Base-by-base conservation (phyloP, 2,113 vertebrate species). In the Lichenostomus cassidix region DNA sequence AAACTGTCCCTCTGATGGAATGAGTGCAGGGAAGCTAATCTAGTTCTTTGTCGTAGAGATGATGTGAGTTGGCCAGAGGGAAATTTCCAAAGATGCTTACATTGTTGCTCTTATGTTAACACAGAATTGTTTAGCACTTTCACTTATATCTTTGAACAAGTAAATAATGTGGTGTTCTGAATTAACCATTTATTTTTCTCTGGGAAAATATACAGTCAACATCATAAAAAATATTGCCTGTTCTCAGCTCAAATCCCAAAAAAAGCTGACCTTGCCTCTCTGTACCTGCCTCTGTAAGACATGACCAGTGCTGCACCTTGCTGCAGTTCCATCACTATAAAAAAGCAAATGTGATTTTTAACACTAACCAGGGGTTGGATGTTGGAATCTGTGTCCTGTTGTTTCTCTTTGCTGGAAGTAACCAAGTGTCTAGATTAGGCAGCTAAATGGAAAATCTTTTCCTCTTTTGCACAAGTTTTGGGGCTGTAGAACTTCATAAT, bases 241-340 rank as follows among this genome's bases (percentile, higher is more conserved):
- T 37, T 78, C 24, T 83, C 37, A 50, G 27, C 25, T 83, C 24
- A 25, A 62, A 82, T 33, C 11, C 25, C 16, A 20, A 28, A 42
- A 69, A 44, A 65, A 74, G 6, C 21, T 58, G 78, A 47, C 0
- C 5, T 84, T 78, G 55, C 10, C 7, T 84, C 20, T 81, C 52
- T 55, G 7, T 42, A 8, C 21, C 67, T 70, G 6, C 23, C 27
- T 74, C 14, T 25, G 4, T 50, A 50, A 84, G 35, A 55, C 0
- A 0, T 17, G 27, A 23, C 23, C 52, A 55, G 21, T 41, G 53
- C 63, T 67, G 35, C 27, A 77, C 25, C 29, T 86, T 0, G 0
- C 11, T n/a, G 7, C 46, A 78, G 14, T 24, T 79, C 31, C 52
- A 27, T 55, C 67, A 21, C 33, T 55, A 37, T 92, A 83, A 68